These are phyloP conservation scores for Philereme vetulata DNA, from an alignment of 2,888 invertebrate genomes.

Conservation along the genomic window DNA sequence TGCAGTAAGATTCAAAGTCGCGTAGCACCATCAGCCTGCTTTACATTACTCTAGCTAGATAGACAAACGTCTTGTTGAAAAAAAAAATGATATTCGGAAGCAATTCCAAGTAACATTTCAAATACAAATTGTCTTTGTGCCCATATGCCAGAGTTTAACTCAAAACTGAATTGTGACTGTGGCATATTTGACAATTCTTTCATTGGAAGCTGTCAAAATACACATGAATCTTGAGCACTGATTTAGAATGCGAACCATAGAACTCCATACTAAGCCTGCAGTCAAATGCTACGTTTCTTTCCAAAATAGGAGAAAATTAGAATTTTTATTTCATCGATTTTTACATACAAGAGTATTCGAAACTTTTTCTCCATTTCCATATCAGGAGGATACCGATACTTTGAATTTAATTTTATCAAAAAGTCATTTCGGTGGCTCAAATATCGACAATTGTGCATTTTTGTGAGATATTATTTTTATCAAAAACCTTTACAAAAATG, in stretches of 20 bases:
- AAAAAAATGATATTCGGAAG: too few relatives aligned
- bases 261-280: background rate
- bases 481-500: constrained; percentile 13
- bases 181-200: too few relatives aligned
- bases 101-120: too few relatives aligned
- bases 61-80: too few relatives aligned
- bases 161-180: too few relatives aligned
- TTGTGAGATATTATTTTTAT: constrained; percentile 1
- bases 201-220: too few relatives aligned
- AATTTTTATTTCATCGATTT: constrained; percentile 3
- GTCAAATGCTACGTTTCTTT: background rate
- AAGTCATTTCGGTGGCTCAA: constrained; percentile 5
- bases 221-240: too few relatives aligned
- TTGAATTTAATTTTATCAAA: constrained; percentile 13
- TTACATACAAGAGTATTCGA: constrained; percentile 5
- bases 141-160: too few relatives aligned
- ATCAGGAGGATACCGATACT: constrained; percentile 2
- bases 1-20: background rate
- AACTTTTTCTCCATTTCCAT: background rate
- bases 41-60: too few relatives aligned
- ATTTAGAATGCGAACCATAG: too few relatives aligned
- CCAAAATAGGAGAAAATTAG: background rate
- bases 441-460: constrained; percentile 22
- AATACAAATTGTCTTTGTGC: too few relatives aligned
- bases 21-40: background rate